Base-by-base conservation (phyloP, 2,797 vertebrate genomes). In the Micrastur ruficollis region DNA sequence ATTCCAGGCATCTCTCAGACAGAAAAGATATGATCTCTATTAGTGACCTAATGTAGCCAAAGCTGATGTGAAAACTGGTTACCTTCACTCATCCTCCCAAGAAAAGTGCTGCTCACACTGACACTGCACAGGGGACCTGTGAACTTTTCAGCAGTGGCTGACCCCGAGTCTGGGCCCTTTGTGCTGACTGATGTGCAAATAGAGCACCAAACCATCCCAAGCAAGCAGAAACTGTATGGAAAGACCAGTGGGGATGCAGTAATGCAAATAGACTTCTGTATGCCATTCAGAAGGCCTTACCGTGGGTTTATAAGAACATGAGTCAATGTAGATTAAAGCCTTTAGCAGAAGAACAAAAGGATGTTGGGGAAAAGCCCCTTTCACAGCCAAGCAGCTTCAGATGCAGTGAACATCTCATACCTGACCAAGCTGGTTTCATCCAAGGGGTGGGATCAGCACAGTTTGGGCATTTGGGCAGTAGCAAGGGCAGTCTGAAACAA, bases 341-440 rank as follows among this genome's bases (percentile, higher is more conserved):
- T 62, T 58, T 5, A 47, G 34, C 12, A 52, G 67, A 76, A 59
- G 36, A 47, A 52, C 6, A n/a, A 15, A 15, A 70, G 20, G 9
- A 14, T 47, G 13, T 6, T 44, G 26, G 14, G 18, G 16, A 18
- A 82, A 86, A 90, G 12, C 19, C 21, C 11, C 14, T 22, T 66
- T 81, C 40, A 67, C 19, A 40, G 8, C 12, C 17, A 50, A 14
- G 31, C 5, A 23, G 8, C 25, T 88, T 66, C 72, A 86, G 29
- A 23, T 5, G 3, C 2, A 0, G 34, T 21, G 10, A 34, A 6
- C 1, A 0, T 25, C 16, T 47, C 42, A 9, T 2, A 42, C 9
- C 34, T 70, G 58, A 18, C 12, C 21, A 70, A 59, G 14, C 38
- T 70, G 32, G 5, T 42, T 81, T 70, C 42, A 36, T 32, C 32